phyloP scores from a whole-genome alignment of 2,888 invertebrate species.

The Diplolepis rosae region DNA sequence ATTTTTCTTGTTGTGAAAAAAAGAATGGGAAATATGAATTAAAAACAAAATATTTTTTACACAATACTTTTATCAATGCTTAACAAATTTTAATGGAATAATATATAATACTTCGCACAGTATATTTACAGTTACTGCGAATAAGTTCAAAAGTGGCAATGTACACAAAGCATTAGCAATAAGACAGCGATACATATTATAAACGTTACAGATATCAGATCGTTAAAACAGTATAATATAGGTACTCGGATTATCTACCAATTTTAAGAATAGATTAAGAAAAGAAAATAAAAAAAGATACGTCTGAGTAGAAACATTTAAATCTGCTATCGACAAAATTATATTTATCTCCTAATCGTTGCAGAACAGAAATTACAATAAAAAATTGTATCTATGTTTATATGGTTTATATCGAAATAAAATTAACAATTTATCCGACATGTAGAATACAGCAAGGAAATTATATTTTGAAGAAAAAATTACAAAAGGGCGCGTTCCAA shows the following conservation, averaged over 20 bases:
- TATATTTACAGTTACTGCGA: conserved; percentile 62
- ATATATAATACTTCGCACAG: conserved; percentile 67
- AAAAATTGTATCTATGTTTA: too few species aligned
- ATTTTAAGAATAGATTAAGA: conserved; percentile 39
- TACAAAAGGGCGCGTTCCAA: conserved; percentile 7
- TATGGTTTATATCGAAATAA: background rate
- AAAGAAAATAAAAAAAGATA: conserved; percentile 49
- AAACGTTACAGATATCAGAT: conserved; percentile 56
- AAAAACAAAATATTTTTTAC: conserved; percentile 51
- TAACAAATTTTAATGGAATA: conserved; percentile 66
- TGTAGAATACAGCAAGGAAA: background rate
- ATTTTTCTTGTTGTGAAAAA: too few species aligned
- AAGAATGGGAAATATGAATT: too few species aligned
- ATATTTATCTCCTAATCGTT: conserved; percentile 3
- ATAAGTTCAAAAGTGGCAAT: conserved; percentile 55
- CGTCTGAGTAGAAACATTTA: conserved; percentile 38
- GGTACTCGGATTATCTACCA: conserved; percentile 41
- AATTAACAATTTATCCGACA: background rate
- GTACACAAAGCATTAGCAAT: conserved; percentile 61
- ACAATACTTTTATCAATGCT: conserved; percentile 68
- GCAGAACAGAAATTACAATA: conserved; percentile 2
- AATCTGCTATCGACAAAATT: conserved; percentile 30
- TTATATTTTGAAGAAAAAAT: background rate
- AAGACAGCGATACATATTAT: conserved; percentile 52
- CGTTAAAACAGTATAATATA: conserved; percentile 53